phyloP scores from a whole-genome alignment of 1,140 invertebrate genomes.

The Drosophila obscura region DNA sequence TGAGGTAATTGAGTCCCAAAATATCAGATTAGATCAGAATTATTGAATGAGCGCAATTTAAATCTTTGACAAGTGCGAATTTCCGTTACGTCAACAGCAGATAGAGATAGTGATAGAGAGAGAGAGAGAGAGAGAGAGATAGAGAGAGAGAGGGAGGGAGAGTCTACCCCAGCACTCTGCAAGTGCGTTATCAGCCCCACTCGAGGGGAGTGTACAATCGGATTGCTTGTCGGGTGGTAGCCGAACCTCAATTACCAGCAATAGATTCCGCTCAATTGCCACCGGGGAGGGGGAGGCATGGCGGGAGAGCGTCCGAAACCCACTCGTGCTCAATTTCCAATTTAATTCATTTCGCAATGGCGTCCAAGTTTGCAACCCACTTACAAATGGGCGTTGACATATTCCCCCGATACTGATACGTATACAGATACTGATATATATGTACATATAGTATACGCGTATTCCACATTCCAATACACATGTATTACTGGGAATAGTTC shows the following conservation, averaged over 20 bases:
- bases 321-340: background rate
- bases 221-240: conserved; percentile 34
- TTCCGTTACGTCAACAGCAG: conserved; percentile 54
- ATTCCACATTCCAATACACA: conserved; percentile 8
- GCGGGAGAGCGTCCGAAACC: background rate
- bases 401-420: conserved; percentile 20
- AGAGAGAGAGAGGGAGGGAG: too few species aligned
- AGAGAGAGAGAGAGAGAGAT: too few species aligned
- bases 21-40: conserved; percentile 49
- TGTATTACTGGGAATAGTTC: conserved; percentile 14
- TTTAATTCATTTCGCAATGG: conserved; percentile 33
- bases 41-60: conserved; percentile 45
- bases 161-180: too few species aligned
- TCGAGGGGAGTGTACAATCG: conserved; percentile 17
- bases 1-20: conserved; percentile 48
- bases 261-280: conserved; percentile 51
- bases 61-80: conserved; percentile 57
- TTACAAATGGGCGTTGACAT: conserved; percentile 67
- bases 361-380: conserved; percentile 19
- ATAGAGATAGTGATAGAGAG: too few species aligned
- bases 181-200: too few species aligned
- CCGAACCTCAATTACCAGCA: conserved; percentile 7
- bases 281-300: background rate
- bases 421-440: background rate
- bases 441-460: conserved; percentile 35